Base-by-base conservation (phyloP, 2,888 invertebrate species). In the Yponomeuta cagnagella region DNA sequence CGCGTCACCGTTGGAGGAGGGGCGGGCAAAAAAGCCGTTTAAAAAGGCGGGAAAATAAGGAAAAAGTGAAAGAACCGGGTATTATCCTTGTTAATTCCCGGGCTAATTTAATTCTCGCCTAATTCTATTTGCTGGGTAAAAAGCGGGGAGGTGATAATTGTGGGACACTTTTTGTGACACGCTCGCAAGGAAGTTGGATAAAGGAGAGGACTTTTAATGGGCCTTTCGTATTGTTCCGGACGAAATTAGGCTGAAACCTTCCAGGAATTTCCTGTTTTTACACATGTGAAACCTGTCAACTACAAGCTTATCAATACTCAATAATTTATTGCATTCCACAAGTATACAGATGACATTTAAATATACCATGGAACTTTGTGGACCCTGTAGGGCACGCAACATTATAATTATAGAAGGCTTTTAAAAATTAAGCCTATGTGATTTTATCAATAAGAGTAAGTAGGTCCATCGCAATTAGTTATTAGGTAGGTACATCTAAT, bases 61-160 rank as follows among this genome's bases (percentile, higher is more conserved):
- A 85, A 88, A 88, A 86, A 82, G 80, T 76, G 82, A 81, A 83
- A 78, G 81, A 84, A 83, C 81, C 83, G 81, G 82, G 87, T 84
- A 91, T 92, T 91, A 92, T 91, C 90, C 91, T 86, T 90, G 91
- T 89, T 92, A 92, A 91, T 91, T 86, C 90, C 83, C 82, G 80
- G 86, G 86, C 84, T 90, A 91, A 92, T 92, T 90, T 89, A 90
- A 91, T 92, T 91, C 88, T 78, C 88, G 87, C 89, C 85, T 91
- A 91, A 92, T 91, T 91, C 91, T 91, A 92, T 91, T 92, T 90
- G 87, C 85, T 77, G 86, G 88, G 88, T 87, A 87, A 90, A 88
- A 58, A 58, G 52, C 85, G 89, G 87, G 87, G 85, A 88, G 85
- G 91, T 89, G 90, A 89, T 91, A 92, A 92, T 90, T 91, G 87